These are phyloP conservation scores for Platichthys stellatus DNA, from an alignment of 2,113 vertebrate species.

Conservation along the genomic window DNA sequence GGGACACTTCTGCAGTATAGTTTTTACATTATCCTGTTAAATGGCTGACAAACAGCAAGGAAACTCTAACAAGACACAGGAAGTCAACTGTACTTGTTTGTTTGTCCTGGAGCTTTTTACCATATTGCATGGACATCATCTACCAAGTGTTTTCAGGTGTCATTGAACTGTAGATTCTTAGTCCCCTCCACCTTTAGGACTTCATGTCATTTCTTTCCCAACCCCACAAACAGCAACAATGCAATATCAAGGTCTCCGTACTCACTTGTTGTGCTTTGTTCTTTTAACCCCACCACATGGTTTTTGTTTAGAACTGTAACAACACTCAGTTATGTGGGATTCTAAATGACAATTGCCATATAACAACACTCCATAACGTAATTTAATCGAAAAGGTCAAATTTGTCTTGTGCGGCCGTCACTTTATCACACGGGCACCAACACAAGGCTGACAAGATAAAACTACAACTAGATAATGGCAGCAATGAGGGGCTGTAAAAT, in stretches of 20 bases:
- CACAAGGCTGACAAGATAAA: conserved; percentile 39
- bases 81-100: too few relatives aligned
- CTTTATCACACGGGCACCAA: conserved; percentile 9
- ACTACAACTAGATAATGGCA: conserved; percentile 27
- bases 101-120: not conserved
- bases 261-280: not conserved
- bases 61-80: too few relatives aligned
- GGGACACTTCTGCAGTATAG: not conserved
- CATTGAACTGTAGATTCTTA: not conserved
- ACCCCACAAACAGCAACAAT: not conserved
- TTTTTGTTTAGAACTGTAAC: conserved; percentile 1
- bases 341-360: conserved; percentile 11
- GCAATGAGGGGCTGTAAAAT: conserved; percentile 45
- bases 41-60: too few relatives aligned
- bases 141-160: not conserved
- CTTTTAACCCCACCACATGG: not conserved
- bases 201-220: not conserved
- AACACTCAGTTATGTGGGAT: not conserved
- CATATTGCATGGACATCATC: not conserved
- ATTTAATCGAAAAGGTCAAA: conserved; percentile 54
- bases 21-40: too few relatives aligned
- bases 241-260: not conserved
- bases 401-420: not conserved
- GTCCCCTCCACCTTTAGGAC: too few relatives aligned
- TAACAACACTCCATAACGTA: conserved; percentile 9